Base-by-base conservation (phyloP, 2,888 invertebrate species). In the Eledone cirrhosa region DNA sequence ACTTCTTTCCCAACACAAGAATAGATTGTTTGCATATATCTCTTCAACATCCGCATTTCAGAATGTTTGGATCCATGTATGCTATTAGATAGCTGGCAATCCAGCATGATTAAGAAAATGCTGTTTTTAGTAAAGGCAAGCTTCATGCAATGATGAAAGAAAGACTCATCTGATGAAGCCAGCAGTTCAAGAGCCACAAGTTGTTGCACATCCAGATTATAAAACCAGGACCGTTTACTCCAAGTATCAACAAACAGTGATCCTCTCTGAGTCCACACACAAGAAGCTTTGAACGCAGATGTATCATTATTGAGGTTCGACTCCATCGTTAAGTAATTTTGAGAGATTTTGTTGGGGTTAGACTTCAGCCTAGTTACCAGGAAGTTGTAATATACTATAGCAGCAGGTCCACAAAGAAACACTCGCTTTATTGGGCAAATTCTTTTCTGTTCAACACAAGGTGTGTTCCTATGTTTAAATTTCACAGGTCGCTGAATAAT, bases 231-330 rank as follows among this genome's bases (percentile, higher is more conserved):
- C 7, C 72, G 31, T 33, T 31, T 72, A n/a, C n/a, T 72, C 72
- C 72, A 72, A 8, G 72, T n/a, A 13, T n/a, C n/a, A 13, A 72
- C 72, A 33, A 41, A 72, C 29, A 72, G 31, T 41, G 33, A 22
- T 22, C 41, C n/a, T 3, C 41, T 72, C 11, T 41, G 33, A n/a
- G 41, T 31, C 0, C 72, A 41, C 31, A 72, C 72, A 72, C 72
- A 72, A 22, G n/a, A 72, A 24, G 72, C 72, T 41, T 72, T 72
- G 33, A 72, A 72, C n/a, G 72, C 72, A 72, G 72, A n/a, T 41
- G 41, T 41, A 41, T 41, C 41, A 41, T 41, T 41, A 41, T 41
- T 41, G 41, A 41, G 41, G 11, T 41, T 41, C 13, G 72, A 31
- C 11, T 72, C 41, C 22, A 33, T 33, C n/a, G 31, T 31, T 33